Evolutionary conservation across 2,797 vertebrate species (phyloP).

Genomic region (Coranthus polyacanthus): DNA sequence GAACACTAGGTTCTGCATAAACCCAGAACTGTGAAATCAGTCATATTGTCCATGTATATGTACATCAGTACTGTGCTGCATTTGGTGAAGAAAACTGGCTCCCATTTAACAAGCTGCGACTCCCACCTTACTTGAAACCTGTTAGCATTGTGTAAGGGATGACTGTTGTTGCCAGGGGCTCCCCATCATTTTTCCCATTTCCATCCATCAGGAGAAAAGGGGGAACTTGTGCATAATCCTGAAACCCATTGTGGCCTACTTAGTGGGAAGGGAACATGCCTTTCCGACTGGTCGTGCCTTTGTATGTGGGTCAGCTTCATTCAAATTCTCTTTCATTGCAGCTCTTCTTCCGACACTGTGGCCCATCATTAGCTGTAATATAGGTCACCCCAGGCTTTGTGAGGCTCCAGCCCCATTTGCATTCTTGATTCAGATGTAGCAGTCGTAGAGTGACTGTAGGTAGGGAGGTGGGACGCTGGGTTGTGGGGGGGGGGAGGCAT

Average conservation of each 20-base stretch:
- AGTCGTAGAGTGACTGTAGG: constrained; percentile 72
- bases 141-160: constrained; percentile 55
- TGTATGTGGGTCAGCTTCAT: constrained; percentile 90
- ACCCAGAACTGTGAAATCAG: constrained; percentile 1
- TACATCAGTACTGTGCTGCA: neutral
- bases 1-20: neutral
- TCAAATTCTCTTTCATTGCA: constrained; percentile 89
- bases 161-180: constrained; percentile 73
- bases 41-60: neutral
- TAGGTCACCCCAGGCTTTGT: constrained; percentile 88
- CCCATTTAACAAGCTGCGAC: constrained; percentile 42
- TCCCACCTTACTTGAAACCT: constrained; percentile 57
- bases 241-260: constrained; percentile 89
- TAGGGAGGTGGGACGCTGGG: constrained; percentile 68
- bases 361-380: constrained; percentile 89
- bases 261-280: constrained; percentile 86
- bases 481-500: constrained; percentile 53
- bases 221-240: constrained; percentile 86
- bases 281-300: constrained; percentile 84
- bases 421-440: constrained; percentile 87
- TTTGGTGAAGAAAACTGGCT: constrained; percentile 9
- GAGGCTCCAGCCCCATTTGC: constrained; percentile 85
- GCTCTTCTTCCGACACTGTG: constrained; percentile 80
- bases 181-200: constrained; percentile 73
- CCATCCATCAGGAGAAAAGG: constrained; percentile 79